phyloP scores from a whole-genome alignment of 1,140 invertebrate genomes.

The Bilobella aurantiaca region DNA sequence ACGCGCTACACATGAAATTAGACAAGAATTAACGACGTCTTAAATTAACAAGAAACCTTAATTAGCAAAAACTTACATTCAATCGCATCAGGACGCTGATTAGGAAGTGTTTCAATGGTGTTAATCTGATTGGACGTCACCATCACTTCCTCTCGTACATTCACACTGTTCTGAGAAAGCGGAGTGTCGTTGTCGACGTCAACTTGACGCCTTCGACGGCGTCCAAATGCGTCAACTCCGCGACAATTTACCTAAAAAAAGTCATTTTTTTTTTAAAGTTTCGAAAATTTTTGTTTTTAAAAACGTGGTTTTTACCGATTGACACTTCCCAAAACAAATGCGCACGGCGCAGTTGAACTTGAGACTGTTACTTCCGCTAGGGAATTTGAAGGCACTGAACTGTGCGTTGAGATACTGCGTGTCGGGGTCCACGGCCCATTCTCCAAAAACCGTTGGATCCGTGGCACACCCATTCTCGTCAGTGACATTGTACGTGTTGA shows the following conservation, averaged over 20 bases:
- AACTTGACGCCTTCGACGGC: constrained; percentile 39
- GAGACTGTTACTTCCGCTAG: constrained; percentile 76
- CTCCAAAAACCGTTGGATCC: constrained; percentile 80
- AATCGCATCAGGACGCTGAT: constrained; percentile 44
- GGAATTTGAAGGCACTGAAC: constrained; percentile 94
- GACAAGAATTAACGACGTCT: background rate
- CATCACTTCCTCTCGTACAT: constrained; percentile 80
- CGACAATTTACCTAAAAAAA: constrained; percentile 68
- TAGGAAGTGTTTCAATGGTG: constrained; percentile 66
- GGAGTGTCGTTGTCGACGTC: constrained; percentile 38
- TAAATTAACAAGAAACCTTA: background rate
- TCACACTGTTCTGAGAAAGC: constrained; percentile 57
- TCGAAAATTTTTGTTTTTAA: background rate
- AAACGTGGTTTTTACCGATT: constrained; percentile 55
- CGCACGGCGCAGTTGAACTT: constrained; percentile 92
- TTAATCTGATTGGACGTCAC: constrained; percentile 84
- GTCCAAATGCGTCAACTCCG: constrained; percentile 70
- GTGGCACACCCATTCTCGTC: constrained; percentile 88
- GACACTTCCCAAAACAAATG: constrained; percentile 88
- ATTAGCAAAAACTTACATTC: constrained; percentile 12
- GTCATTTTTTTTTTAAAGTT: background rate
- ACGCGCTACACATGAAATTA: background rate
- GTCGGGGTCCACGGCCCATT: constrained; percentile 79
- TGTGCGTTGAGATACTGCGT: constrained; percentile 69
- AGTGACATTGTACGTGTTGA: constrained; percentile 83